Evolutionary conservation across 2,888 invertebrate genomes (phyloP).

Genomic region (Nudaria mundana): DNA sequence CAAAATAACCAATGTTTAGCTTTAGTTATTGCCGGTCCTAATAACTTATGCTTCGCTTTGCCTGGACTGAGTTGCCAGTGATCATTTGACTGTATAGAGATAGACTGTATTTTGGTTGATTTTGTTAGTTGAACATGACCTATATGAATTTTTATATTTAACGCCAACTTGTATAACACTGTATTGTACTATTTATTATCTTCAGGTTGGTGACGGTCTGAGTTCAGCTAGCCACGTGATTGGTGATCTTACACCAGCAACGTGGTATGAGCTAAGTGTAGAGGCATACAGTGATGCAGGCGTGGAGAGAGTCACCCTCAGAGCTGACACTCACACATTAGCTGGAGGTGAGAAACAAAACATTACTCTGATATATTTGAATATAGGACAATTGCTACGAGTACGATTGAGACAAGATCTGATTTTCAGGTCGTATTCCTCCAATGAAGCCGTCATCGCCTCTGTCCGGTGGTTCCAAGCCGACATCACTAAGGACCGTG

Average conservation of each 20-base stretch:
- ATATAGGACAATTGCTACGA: too few relatives aligned
- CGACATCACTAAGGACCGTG: constrained; percentile 57
- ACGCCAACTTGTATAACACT: too few relatives aligned
- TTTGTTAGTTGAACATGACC: too few relatives aligned
- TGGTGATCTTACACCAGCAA: constrained; percentile 78
- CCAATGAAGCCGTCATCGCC: constrained; percentile 60
- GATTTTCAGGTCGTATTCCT: constrained; percentile 62
- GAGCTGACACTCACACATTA: constrained; percentile 82
- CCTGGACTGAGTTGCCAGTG: too few relatives aligned
- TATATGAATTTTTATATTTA: too few relatives aligned
- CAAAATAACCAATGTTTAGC: not conserved
- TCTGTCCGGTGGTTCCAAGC: constrained; percentile 55
- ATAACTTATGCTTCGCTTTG: too few relatives aligned
- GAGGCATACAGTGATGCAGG: constrained; percentile 83
- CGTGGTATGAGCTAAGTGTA: constrained; percentile 83
- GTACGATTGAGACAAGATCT: too few relatives aligned
- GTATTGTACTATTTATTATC: too few relatives aligned
- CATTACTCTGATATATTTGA: too few relatives aligned
- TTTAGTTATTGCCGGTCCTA: too few relatives aligned
- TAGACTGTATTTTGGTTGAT: too few relatives aligned
- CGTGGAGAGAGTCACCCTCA: constrained; percentile 76
- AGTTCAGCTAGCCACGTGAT: constrained; percentile 70
- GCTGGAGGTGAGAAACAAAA: constrained; percentile 63
- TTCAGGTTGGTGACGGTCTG: constrained; percentile 63
- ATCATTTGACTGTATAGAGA: too few relatives aligned